These are phyloP conservation scores for Tachycineta bicolor DNA, from an alignment of 2,113 vertebrate species.

Conservation along the genomic window DNA sequence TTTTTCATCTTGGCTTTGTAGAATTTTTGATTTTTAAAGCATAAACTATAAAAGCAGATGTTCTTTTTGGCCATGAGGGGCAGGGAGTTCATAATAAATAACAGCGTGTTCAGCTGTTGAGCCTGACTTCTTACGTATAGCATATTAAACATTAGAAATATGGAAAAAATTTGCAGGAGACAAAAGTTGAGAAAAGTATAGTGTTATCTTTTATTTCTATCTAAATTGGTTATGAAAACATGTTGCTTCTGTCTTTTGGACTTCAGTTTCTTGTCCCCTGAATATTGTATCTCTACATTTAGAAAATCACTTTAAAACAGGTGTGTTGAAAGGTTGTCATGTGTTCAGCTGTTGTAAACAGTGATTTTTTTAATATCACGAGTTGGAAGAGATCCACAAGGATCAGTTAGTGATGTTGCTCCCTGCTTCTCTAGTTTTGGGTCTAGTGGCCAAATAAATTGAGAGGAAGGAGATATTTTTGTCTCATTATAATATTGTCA, in stretches of 20 bases:
- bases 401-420: background rate
- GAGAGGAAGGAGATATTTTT: background rate
- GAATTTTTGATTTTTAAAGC: slow-evolving; percentile 17
- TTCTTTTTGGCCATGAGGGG: background rate
- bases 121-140: background rate
- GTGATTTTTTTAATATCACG: background rate
- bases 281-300: background rate
- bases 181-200: background rate
- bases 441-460: background rate
- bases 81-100: background rate
- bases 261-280: background rate
- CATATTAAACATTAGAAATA: background rate
- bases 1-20: background rate
- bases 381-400: background rate
- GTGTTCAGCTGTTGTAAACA: background rate
- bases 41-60: slow-evolving; percentile 14
- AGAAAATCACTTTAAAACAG: background rate
- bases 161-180: background rate
- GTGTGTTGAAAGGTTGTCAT: background rate
- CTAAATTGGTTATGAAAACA: background rate
- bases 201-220: background rate
- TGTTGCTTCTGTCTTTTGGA: background rate
- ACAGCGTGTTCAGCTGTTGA: background rate
- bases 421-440: background rate
- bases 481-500: background rate